phyloP scores from a whole-genome alignment of 2,113 vertebrate genomes.

The Ciconia boyciana region DNA sequence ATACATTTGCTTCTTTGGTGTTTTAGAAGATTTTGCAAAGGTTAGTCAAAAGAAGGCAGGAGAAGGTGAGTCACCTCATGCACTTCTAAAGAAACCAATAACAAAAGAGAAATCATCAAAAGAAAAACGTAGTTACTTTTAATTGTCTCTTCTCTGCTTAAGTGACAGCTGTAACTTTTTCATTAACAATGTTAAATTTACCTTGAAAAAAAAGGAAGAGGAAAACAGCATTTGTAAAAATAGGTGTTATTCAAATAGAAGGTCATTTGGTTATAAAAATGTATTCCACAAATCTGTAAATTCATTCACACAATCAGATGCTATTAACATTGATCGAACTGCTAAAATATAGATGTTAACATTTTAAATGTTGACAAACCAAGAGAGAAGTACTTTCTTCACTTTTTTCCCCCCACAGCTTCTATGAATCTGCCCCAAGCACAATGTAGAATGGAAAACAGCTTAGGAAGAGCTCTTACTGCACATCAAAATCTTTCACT shows the following conservation, averaged over 20 bases:
- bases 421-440: background rate
- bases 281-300: background rate
- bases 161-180: background rate
- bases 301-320: background rate
- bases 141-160: background rate
- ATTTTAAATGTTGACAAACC: background rate
- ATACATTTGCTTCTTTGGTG: background rate
- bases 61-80: background rate
- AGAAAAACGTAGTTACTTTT: background rate
- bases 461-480: background rate
- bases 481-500: background rate
- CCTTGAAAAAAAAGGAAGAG: background rate
- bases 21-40: background rate
- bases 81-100: background rate
- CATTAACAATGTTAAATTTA: background rate
- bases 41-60: background rate
- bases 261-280: background rate
- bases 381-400: background rate
- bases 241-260: background rate
- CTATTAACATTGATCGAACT: background rate
- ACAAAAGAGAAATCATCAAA: background rate
- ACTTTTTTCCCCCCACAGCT: background rate
- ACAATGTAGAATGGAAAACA: background rate
- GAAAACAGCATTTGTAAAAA: background rate
- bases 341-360: background rate